Evolutionary conservation across 2,113 vertebrate species (phyloP), one percentile per base, ranked within the genome.

Genomic region (Calyptommatus sinebrachiatus): DNA sequence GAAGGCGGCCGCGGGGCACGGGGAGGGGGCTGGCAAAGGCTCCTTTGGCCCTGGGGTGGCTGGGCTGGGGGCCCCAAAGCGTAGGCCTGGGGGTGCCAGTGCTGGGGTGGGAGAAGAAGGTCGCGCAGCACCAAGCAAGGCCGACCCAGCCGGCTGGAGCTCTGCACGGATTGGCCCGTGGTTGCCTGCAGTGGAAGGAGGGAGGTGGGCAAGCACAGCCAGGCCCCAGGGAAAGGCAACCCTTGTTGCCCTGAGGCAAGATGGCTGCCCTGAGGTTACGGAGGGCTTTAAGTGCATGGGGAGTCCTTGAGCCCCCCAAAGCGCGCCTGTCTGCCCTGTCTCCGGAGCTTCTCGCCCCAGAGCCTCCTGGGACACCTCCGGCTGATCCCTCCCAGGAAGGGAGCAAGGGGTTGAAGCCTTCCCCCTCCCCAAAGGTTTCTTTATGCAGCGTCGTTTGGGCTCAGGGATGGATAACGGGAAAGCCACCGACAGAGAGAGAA

Each of bases 151-250:
- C 1, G 75, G 86, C 73, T 81, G 88, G 86, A 83, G 88, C 93
- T 88, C 88, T 90, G 89, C 91, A 1, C 81, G 90, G 93, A 96
- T 96, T 96, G 95, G 96, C 91, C 89, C 89, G 12, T 12, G 46
- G 85, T 85, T 71, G 81, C 91, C 95, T 95, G 96, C 96, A 96
- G 92, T 93, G 92, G 92, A 91, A 84, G 76, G 92, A 87, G 91
- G 92, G 76, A 86, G 93, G 22, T 35, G 71, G 77, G 84, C 71
- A 63, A 77, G n/a, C 65, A 66, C 28, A 12, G 18, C 22, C 21
- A 66, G 65, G 14, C 70, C 53, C 14, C 18, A 8, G 69, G 71
- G 69, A 24, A 50, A 18, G 26, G 79, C 82, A 75, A 83, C 53
- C 76, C 61, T 77, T 84, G 71, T 76, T 84, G 18, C 62, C 45